These are phyloP conservation scores for Ligdia adustata DNA, from an alignment of 2,888 invertebrate genomes.

Conservation along the genomic window DNA sequence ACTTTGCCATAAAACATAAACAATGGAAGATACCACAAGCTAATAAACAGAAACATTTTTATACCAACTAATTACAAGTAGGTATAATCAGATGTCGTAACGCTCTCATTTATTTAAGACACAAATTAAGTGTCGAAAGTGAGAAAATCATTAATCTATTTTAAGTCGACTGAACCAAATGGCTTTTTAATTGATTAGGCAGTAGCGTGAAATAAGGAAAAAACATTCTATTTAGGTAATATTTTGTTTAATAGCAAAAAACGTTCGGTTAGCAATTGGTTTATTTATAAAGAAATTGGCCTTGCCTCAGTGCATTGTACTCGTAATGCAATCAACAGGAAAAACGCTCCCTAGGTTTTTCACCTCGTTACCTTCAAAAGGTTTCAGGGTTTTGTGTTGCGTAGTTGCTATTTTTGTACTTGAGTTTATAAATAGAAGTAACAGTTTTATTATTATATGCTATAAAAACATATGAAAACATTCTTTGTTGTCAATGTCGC, in stretches of 20 bases:
- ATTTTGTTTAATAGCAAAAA: slow-evolving; percentile 16
- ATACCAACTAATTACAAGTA: too few species aligned
- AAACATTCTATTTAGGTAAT: slow-evolving; percentile 36
- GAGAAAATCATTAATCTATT: slow-evolving; percentile 53
- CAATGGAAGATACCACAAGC: too few species aligned
- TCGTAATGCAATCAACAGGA: not conserved
- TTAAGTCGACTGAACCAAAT: slow-evolving; percentile 54
- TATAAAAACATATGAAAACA: too few species aligned
- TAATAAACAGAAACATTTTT: too few species aligned
- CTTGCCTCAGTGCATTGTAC: slow-evolving; percentile 17
- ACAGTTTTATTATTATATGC: too few species aligned
- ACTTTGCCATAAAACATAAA: too few species aligned
- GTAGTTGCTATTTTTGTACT: too few species aligned
- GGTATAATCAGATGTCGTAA: slow-evolving; percentile 29
- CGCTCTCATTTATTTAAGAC: slow-evolving; percentile 29
- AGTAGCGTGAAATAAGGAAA: slow-evolving; percentile 58
- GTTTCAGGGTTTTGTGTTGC: slow-evolving; percentile 13
- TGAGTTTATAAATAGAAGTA: not conserved
- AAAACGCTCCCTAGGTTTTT: slow-evolving; percentile 9
- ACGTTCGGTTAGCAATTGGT: not conserved
- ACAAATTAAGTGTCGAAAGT: slow-evolving; percentile 34
- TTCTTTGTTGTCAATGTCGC: too few species aligned
- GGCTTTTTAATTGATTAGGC: slow-evolving; percentile 59
- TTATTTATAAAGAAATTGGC: slow-evolving; percentile 25
- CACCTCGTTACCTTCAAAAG: slow-evolving; percentile 16